phyloP scores from a whole-genome alignment of 2,797 vertebrate species.

The Myioborus melanocephalus region DNA sequence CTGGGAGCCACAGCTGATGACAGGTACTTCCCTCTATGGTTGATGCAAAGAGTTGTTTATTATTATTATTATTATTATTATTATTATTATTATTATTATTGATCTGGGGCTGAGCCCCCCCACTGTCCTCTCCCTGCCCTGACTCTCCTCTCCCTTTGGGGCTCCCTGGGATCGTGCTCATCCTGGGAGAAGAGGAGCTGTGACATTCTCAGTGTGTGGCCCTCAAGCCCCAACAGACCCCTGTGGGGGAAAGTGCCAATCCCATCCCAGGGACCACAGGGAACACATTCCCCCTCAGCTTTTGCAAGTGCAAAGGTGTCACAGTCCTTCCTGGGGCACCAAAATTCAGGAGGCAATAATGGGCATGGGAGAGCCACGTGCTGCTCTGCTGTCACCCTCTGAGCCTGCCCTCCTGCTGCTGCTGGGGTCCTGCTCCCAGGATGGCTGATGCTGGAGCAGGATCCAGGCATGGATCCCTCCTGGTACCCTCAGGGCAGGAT shows the following conservation, averaged over 20 bases:
- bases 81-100: background rate
- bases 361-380: rapidly evolving
- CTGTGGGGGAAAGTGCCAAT: no score
- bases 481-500: background rate
- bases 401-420: background rate
- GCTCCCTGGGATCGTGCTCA: background rate
- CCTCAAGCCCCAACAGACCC: rapidly evolving
- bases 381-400: background rate
- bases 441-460: rapidly evolving
- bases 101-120: rapidly evolving
- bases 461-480: background rate
- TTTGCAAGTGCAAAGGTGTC: background rate
- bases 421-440: background rate
- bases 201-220: rapidly evolving
- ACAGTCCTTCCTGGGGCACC: background rate
- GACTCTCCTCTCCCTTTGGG: background rate
- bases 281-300: background rate
- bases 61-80: background rate
- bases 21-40: background rate
- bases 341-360: rapidly evolving
- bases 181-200: background rate
- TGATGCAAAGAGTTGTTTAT: background rate
- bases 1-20: background rate
- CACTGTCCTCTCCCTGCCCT: background rate
- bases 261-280: background rate